Evolutionary conservation across 64 coral and sea anemone species (phyloP).

Genomic region (Montipora cactus): DNA sequence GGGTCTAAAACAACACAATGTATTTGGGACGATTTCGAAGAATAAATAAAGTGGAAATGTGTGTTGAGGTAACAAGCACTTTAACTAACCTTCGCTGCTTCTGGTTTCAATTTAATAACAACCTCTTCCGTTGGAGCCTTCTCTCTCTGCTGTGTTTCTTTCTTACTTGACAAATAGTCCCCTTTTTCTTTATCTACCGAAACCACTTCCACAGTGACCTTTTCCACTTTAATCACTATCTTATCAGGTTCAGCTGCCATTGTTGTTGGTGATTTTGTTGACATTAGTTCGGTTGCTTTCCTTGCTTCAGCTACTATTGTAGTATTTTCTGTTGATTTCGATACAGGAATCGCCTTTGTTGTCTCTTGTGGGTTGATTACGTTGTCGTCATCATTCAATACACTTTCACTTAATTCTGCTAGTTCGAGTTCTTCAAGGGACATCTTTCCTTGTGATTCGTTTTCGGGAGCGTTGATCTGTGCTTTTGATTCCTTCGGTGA

Average conservation of each 20-base stretch:
- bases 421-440: slow-evolving; percentile 33
- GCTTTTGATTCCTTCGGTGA: not conserved
- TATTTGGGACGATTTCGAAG: too few relatives aligned
- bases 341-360: not conserved
- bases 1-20: too few relatives aligned
- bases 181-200: not conserved
- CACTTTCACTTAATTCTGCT: not conserved
- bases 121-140: not conserved
- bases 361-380: not conserved
- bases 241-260: too few relatives aligned
- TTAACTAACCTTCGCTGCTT: not conserved
- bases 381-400: not conserved
- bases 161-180: not conserved
- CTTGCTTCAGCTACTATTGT: not conserved
- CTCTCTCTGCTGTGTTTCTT: slow-evolving; percentile 13
- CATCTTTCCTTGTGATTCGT: not conserved
- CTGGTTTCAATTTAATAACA: not conserved
- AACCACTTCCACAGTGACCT: not conserved
- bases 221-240: not conserved
- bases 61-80: too few relatives aligned
- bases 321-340: not conserved
- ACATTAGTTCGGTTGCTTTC: not conserved
- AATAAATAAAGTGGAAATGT: too few relatives aligned
- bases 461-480: not conserved
- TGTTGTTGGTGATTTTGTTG: not conserved